Evolutionary conservation across 2,113 vertebrate genomes (phyloP), one percentile per base, ranked within the genome.

Genomic region (Pipa parva): DNA sequence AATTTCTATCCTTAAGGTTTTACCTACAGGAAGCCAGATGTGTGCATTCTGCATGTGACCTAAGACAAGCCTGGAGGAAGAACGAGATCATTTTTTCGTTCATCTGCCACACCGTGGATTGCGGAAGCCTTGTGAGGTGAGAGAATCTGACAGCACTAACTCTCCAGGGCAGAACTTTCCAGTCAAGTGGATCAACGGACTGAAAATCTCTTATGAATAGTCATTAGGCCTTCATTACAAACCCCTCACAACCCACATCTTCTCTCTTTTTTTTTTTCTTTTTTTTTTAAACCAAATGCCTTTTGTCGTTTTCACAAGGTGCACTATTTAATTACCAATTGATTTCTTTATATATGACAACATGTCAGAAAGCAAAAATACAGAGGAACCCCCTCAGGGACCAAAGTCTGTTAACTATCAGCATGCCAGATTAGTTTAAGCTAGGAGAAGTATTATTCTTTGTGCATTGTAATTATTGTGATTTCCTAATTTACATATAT

Each of bases 321-420:
- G 93, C 94, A 97, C 95, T 93, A 91, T 95, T 98, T 99, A 98
- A 98, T 98, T 99, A 95, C 93, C 96, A 95, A 95, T 95, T 96
- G 94, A 99, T 97, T 95, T 94, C 91, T 89, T 90, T 89, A 89
- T 89, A 92, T 93, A 93, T 96, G 95, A 97, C 94, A 95, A 94
- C 91, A 93, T 93, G 93, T 97, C 94, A 97, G 88, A 90, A 83
- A 91, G 92, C 89, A 92, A 94, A n/a, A 95, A 93, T 88, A 89
- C 88, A 92, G 91, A 85, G 86, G 79, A 75, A 84, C 87, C 87
- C 91, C 91, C 91, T 88, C 75, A 83, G 86, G 87, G 87, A 78
- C 74, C 75, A 82, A 91, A 79, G 88, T 86, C 84, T 88, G 84
- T 83, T 89, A 89, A 91, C 91, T 90, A 89, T 87, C 89, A 87